Conservation (phyloP, 1,140 invertebrate species). For the Zaprionus ghesquierei region DNA sequence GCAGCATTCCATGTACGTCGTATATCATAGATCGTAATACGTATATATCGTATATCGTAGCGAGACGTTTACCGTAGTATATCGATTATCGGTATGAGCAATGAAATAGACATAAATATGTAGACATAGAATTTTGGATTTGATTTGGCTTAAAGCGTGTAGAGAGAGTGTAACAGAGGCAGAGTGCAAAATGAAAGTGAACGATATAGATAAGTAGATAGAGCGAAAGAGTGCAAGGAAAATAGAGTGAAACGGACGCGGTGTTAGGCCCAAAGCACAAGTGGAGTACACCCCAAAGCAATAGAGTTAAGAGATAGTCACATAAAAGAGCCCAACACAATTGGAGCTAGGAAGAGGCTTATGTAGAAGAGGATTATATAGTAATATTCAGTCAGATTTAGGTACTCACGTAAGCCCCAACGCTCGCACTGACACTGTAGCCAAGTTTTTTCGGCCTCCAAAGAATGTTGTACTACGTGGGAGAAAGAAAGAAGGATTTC, state of each 20-base stretch:
- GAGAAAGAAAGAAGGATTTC: neutral
- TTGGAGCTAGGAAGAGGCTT: neutral
- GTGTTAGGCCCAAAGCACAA: slow-evolving; percentile 1
- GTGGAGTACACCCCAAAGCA: neutral
- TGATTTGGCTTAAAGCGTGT: slow-evolving; percentile 20
- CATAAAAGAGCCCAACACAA: slow-evolving; percentile 22
- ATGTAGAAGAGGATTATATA: neutral
- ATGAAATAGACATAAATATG: slow-evolving; percentile 52
- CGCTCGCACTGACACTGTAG: slow-evolving; percentile 93
- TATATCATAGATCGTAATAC: neutral
- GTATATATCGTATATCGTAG: slow-evolving; percentile 12
- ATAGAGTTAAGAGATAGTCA: slow-evolving; percentile 18
- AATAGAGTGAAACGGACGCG: neutral
- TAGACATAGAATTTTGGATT: slow-evolving; percentile 22
- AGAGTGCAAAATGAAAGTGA: slow-evolving; percentile 21
- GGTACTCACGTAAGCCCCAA: slow-evolving; percentile 88
- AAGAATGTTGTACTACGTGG: slow-evolving; percentile 89
- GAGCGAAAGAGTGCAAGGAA: neutral
- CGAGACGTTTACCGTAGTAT: slow-evolving; percentile 9
- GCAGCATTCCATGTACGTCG: neutral
- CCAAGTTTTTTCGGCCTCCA: slow-evolving; percentile 94
- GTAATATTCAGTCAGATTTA: neutral
- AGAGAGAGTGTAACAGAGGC: slow-evolving; percentile 1
- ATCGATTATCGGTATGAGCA: slow-evolving; percentile 38
- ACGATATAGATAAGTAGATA: neutral